A percentile compares a stretch with the other conserved stretches of the same genome.
phyloP scores from a whole-genome alignment of 2,888 invertebrate genomes.

The Callosobruchus maculatus region DNA sequence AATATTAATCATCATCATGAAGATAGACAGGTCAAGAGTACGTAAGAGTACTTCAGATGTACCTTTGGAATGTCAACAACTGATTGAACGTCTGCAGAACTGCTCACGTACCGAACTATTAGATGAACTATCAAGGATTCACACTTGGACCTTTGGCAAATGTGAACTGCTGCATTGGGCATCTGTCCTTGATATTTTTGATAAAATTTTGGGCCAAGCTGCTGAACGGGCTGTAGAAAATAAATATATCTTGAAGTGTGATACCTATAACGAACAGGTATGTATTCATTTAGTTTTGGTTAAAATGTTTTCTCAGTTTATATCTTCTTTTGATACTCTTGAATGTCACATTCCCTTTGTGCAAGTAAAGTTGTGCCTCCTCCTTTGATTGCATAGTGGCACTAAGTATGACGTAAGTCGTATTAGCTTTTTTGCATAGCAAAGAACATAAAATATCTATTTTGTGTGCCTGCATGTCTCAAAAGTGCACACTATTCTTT shows the following conservation, averaged over 20 bases:
- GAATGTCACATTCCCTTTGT: no score
- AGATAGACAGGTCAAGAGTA: constrained; percentile 75
- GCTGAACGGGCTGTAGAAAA: constrained; percentile 58
- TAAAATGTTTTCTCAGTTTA: not conserved
- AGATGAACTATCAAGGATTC: constrained; percentile 67
- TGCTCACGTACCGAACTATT: constrained; percentile 64
- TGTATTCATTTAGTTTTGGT: constrained; percentile 7
- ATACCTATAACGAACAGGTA: constrained; percentile 49
- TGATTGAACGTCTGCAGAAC: constrained; percentile 69
- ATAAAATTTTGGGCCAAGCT: constrained; percentile 72
- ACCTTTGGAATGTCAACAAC: constrained; percentile 70
- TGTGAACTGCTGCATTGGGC: constrained; percentile 86
- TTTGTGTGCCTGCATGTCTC: no score
- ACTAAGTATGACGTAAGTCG: no score
- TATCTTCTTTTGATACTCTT: not conserved
- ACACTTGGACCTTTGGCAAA: constrained; percentile 82
- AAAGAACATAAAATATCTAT: no score
- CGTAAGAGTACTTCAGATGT: constrained; percentile 83
- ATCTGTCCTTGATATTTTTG: constrained; percentile 73
- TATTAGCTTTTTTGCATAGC: no score
- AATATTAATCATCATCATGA: constrained; percentile 54
- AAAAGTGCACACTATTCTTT: no score
- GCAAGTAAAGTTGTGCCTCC: no score
- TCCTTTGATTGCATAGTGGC: no score
- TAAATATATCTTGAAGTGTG: constrained; percentile 71